Evolutionary conservation across 2,113 vertebrate genomes (phyloP), one percentile per base, ranked within the genome.

Genomic region (Campylorhamphus procurvoides): DNA sequence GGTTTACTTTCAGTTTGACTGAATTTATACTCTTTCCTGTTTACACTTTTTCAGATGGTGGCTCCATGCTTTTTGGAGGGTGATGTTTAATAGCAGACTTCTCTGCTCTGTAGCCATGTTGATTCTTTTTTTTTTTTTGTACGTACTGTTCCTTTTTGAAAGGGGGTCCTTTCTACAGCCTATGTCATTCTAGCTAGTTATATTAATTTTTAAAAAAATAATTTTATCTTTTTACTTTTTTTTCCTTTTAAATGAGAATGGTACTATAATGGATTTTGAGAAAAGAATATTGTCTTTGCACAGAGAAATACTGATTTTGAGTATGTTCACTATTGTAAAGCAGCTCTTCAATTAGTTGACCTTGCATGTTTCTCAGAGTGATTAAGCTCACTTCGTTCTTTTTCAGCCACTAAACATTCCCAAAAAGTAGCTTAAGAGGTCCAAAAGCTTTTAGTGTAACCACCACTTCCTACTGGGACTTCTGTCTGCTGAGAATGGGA

Each of bases 1-100:
- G 42, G 35, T 89, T 87, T 78, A n/a, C 29, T 62, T 90, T 52
- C 18, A 47, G 0, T 7, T 92, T 79, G 28, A 44, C 35, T 47
- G 47, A 63, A 10, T 22, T 72, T 59, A 14, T 71, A 42, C 18
- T 25, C 4, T 85, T 82, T 49, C 22, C 19, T 71, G n/a, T 71
- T 81, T 19, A 23, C 19, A 12, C 19, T 63, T 28, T 58, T 58
- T 71, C 0, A 0, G 19, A 25, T n/a, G 15, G 15, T 72, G 71
- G 10, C 58, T 86, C 10, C 2, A 1, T 77, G 24, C 3, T 74
- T 40, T 73, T 80, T 52, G 42, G 40, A 84, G 74, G 23, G 8
- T 49, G 33, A 33, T 71, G 12, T 46, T 44, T 55, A 40, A 37
- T 44, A 77, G 20, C 37, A 67, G 37, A 44, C 35, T 69, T 80